phyloP scores from a whole-genome alignment of 2,888 invertebrate genomes.

The Ornithoptera priamus region DNA sequence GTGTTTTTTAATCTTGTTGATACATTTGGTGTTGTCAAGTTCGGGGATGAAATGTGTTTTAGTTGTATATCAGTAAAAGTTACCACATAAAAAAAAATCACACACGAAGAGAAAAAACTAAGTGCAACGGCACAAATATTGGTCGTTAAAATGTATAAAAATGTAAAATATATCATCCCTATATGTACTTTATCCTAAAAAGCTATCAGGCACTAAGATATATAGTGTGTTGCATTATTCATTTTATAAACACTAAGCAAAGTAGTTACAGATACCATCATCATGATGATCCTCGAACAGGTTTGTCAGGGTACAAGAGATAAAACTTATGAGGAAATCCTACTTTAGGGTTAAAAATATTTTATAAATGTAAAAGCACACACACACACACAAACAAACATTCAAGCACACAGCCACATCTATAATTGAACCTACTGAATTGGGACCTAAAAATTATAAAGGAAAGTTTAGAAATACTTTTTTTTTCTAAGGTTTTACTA shows the following conservation, averaged over 20 bases:
- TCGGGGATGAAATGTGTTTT: neutral
- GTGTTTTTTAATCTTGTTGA: neutral
- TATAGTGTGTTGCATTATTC: conserved; percentile 25
- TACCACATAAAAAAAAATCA: conserved; percentile 3
- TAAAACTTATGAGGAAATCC: neutral
- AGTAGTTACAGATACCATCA: neutral
- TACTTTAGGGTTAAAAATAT: conserved; percentile 8
- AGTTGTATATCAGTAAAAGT: neutral
- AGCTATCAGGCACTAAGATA: conserved; percentile 30
- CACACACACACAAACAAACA: neutral
- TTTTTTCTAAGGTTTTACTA: neutral
- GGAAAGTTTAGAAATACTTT: neutral
- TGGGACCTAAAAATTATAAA: conserved; percentile 7
- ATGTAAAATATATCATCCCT: conserved; percentile 10
- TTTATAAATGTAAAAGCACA: neutral
- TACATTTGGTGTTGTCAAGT: neutral
- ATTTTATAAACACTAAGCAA: neutral
- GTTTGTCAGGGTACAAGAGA: neutral
- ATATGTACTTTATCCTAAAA: conserved; percentile 14
- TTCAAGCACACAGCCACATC: neutral
- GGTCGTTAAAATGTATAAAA: conserved; percentile 15
- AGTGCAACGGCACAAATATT: conserved; percentile 24
- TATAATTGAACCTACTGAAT: conserved; percentile 2
- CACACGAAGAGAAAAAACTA: conserved; percentile 5
- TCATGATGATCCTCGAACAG: too few species aligned